These are phyloP conservation scores for Cryptops parisi DNA, from an alignment of 2,888 invertebrate genomes.

Conservation along the genomic window DNA sequence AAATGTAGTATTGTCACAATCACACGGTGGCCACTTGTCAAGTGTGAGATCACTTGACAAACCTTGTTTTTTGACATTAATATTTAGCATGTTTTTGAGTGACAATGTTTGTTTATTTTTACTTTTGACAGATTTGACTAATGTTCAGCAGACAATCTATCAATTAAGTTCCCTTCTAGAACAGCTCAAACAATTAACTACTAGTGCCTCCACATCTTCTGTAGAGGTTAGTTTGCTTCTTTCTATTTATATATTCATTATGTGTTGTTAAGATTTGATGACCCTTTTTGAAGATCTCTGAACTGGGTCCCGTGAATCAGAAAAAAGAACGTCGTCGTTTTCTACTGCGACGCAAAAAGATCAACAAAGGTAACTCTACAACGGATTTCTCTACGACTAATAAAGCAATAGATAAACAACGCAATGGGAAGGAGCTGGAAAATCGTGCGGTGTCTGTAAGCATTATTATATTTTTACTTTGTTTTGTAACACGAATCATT, in stretches of 20 bases:
- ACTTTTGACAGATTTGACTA: constrained; percentile 37
- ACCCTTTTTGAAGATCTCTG: constrained; percentile 18
- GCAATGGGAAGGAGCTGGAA: not conserved
- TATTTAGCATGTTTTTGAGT: not conserved
- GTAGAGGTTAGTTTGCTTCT: constrained; percentile 7
- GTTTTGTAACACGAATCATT: too few species aligned
- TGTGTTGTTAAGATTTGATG: too few species aligned
- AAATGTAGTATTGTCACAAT: too few species aligned
- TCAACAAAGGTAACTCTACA: constrained; percentile 13
- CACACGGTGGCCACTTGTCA: not conserved
- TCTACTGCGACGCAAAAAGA: constrained; percentile 34
- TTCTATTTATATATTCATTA: too few species aligned
- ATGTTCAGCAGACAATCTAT: constrained; percentile 51
- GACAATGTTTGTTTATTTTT: not conserved
- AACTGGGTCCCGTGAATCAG: constrained; percentile 24
- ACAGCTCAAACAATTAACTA: constrained; percentile 33
- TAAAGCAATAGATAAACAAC: not conserved
- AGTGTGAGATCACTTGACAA: not conserved
- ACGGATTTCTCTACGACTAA: not conserved
- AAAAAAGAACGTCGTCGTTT: constrained; percentile 55
- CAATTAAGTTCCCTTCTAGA: constrained; percentile 50
- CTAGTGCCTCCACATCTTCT: constrained; percentile 19
- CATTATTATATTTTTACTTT: too few species aligned
- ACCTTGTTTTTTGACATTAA: not conserved
- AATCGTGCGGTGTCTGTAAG: not conserved